Base-by-base conservation (phyloP, 2,888 invertebrate genomes). In the Lycaena phlaeas region DNA sequence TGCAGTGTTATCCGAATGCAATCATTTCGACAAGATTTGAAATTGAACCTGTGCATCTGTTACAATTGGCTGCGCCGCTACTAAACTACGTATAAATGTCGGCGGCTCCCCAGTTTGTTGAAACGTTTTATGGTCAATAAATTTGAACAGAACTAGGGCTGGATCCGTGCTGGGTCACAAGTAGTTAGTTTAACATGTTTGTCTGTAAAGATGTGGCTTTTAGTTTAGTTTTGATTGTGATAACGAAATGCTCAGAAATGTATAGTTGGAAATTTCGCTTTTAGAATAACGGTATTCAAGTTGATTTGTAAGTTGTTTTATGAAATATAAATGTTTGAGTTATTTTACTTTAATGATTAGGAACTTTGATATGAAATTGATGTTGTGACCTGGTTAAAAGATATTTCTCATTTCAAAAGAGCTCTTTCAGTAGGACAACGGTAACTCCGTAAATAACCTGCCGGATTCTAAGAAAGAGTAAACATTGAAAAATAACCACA, bases 81-180 rank as follows among this genome's bases (percentile, higher is more conserved):
- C 57, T 53, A 54, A 55, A 43, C 56, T 63, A 57, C 64, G 69
- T 61, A 70, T 73, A 69, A 72, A 74, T 62, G 71, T 71, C 70
- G 57, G 56, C 53, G 56, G 56, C 52, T 57, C 65, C 65, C 63
- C 60, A 62, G 72, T 68, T 68, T 68, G 72, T 67, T 70, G 68
- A 68, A 69, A 66, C 64, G 61, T 59, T 75, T 74, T 72, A 75
- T 73, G 68, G 71, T 53, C 70, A 52, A 73, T 76, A 75, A 76
- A 75, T 74, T 61, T 49, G 40, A 49, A 29, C 37, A 57, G 52
- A 52, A 53, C 59, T 59, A 52, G 58, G 63, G 62, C 61, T 65
- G 66, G 57, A 55, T 52, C 52, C 52, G 59, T 63, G 57, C 59
- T 68, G 62, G 65, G 68, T 65, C 34, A 34, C 22, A 34, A 22